A percentile compares a stretch with the other conserved stretches of the same genome.
phyloP scores from a whole-genome alignment of 2,888 invertebrate genomes.

The Nomada ferruginata region DNA sequence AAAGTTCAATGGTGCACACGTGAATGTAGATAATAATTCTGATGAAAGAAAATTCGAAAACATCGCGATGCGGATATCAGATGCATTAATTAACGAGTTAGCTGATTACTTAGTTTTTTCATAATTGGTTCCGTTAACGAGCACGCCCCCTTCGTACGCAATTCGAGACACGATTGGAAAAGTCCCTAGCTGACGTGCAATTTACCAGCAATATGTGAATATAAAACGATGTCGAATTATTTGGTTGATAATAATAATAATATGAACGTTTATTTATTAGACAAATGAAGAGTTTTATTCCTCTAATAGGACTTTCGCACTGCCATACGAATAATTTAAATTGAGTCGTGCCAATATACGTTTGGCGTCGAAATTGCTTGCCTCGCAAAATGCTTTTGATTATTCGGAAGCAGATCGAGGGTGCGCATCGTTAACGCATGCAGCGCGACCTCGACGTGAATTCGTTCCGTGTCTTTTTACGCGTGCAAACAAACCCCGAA shows the following conservation, averaged over 20 bases:
- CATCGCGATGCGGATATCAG: constrained; percentile 4
- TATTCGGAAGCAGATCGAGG: neutral
- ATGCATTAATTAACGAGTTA: constrained; percentile 23
- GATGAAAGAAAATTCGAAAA: constrained; percentile 25
- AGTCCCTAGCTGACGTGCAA: neutral
- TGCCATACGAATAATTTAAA: no score
- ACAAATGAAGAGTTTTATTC: neutral
- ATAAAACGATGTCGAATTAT: no score
- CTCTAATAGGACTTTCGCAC: no score
- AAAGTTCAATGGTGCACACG: constrained; percentile 32
- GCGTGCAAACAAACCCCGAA: constrained; percentile 44
- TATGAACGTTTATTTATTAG: no score
- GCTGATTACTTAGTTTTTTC: constrained; percentile 17
- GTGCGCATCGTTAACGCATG: neutral
- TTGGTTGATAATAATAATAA: no score
- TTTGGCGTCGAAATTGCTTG: no score
- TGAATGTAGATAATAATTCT: constrained; percentile 17
- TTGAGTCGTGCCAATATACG: no score
- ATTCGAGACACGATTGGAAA: neutral
- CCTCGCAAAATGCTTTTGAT: no score
- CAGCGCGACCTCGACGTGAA: neutral
- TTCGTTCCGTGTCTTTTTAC: neutral
- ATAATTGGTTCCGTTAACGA: constrained; percentile 18
- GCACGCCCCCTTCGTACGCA: neutral
- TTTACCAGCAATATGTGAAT: neutral